Evolutionary conservation across 2,113 vertebrate species (phyloP), one percentile per base, ranked within the genome.

Genomic region (Anolis carolinensis): DNA sequence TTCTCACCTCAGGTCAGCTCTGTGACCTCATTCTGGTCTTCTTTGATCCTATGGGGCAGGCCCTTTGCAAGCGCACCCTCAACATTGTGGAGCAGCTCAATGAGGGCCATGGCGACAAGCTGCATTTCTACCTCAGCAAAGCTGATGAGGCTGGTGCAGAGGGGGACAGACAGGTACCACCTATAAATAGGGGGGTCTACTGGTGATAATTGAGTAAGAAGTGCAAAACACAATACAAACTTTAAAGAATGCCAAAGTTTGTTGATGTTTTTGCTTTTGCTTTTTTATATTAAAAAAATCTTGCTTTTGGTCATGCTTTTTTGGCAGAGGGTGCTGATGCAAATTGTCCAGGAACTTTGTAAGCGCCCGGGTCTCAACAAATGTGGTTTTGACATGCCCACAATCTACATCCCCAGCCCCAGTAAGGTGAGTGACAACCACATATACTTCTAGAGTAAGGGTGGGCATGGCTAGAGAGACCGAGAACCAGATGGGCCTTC

Each of bases 41-140:
- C 93, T 97, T 97, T 71, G 97, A 97, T 90, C 97, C 97, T 11
- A 97, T 97, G 97, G 97, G 97, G 82, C 97, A 97, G 92, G 97
- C 97, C 27, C 93, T 97, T 83, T 97, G 97, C 83, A 97, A 97
- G 83, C 96, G 97, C n/a, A 97, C 97, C 0, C 96, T 97, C 83
- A 97, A 97, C 93, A 97, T 97, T 13, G 97, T 97, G 50, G 97
- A 97, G 94, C 92, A 87, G 20, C 93, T 97, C 75, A 97, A 97
- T 55, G 96, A 97, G 44, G 94, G 88, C 48, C 97, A 97, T 0
- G 96, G 97, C 0, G 97, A 97, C 55, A 96, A 96, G 4, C 95
- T 97, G 20, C 95, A 55, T 32, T 97, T 97, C 83, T 97, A 96
- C 91, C 94, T 97, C 83, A 97, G 96, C 93, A 97, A 97, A 86